Conservation (phyloP, 1,140 invertebrate species). For the Lepidurus couesii region DNA sequence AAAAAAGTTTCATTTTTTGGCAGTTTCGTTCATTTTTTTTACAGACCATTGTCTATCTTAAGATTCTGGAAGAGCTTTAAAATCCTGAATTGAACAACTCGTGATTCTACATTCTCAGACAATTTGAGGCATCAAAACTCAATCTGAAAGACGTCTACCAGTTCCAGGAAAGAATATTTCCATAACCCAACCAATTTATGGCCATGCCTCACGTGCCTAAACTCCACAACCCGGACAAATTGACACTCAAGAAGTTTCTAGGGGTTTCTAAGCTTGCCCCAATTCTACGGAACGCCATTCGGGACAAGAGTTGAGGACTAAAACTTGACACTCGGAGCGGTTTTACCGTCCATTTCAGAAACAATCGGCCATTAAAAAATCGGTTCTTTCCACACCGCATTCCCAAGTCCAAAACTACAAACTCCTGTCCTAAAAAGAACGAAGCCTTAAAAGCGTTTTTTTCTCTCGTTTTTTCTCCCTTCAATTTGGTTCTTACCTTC, state of each 20-base stretch:
- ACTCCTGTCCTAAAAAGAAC: too few relatives aligned
- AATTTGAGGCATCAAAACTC: not conserved
- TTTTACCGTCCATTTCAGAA: too few relatives aligned
- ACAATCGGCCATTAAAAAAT: too few relatives aligned
- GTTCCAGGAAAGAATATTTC: not conserved
- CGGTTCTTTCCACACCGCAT: too few relatives aligned
- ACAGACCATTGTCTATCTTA: not conserved
- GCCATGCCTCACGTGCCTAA: not conserved
- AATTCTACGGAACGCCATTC: too few relatives aligned
- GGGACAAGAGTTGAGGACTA: too few relatives aligned
- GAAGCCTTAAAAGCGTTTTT: too few relatives aligned
- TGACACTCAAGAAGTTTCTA: not conserved
- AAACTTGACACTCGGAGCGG: too few relatives aligned
- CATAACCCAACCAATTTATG: not conserved
- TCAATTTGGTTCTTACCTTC: too few relatives aligned
- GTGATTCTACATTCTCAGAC: not conserved
- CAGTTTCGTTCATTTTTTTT: not conserved
- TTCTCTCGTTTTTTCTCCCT: too few relatives aligned
- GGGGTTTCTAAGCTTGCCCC: not conserved
- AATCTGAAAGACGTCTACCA: not conserved
- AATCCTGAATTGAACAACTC: not conserved
- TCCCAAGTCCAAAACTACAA: too few relatives aligned
- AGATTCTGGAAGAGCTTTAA: constrained; percentile 19
- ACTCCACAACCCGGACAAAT: not conserved
- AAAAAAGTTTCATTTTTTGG: not conserved